A percentile compares a stretch with the other conserved stretches of the same genome.
Conservation (phyloP, 1,140 invertebrate species). For the Dendroctonus valens region DNA sequence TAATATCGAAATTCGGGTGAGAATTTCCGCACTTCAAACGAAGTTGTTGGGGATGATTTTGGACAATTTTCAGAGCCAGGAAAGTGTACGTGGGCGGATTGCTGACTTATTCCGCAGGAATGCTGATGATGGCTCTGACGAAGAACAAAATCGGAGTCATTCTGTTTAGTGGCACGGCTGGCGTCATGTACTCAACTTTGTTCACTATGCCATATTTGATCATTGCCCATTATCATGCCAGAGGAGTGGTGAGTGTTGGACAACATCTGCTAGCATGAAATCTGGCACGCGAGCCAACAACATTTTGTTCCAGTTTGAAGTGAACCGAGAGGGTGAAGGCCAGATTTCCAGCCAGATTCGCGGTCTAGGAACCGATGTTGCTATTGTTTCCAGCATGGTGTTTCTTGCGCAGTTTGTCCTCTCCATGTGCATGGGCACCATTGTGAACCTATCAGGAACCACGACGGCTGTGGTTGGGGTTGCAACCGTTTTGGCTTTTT, state of each 20-base stretch:
- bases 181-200: conserved; percentile 95
- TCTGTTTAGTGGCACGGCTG: conserved; percentile 85
- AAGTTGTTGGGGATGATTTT: not conserved
- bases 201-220: conserved; percentile 97
- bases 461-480: conserved; percentile 84
- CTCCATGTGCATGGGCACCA: conserved; percentile 81
- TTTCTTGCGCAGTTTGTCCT: conserved; percentile 91
- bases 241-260: conserved; percentile 67
- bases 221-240: conserved; percentile 89
- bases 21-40: not conserved
- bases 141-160: conserved; percentile 79
- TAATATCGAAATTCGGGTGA: conserved; percentile 81
- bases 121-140: conserved; percentile 82
- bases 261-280: not conserved
- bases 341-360: conserved; percentile 60
- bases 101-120: conserved; percentile 83
- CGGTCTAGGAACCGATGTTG: conserved; percentile 91
- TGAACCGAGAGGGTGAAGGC: conserved; percentile 55
- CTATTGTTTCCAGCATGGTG: conserved; percentile 91
- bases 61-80: conserved; percentile 67
- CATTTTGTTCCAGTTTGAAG: conserved; percentile 61
- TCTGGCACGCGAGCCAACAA: not conserved
- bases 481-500: conserved; percentile 77
- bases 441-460: conserved; percentile 77
- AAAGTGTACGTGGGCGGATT: conserved; percentile 89